Conservation (phyloP, 2,113 vertebrate genomes). For the Elephas maximus region DNA sequence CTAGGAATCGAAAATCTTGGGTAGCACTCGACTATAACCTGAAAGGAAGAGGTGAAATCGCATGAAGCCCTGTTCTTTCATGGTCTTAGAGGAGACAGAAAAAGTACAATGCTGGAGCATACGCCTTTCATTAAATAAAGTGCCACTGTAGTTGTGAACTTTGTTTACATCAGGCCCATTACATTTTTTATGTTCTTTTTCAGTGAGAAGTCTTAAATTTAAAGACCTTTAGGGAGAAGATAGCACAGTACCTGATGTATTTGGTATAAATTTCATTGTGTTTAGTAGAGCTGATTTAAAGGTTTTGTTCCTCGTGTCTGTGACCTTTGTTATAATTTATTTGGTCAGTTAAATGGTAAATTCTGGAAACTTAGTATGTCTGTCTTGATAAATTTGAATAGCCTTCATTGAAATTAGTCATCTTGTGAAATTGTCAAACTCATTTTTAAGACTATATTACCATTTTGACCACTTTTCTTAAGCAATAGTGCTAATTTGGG, state of each 20-base stretch:
- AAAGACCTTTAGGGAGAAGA: not conserved
- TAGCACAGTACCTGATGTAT: not conserved
- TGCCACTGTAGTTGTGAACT: not conserved
- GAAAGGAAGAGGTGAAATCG: constrained; percentile 50
- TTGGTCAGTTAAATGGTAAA: constrained; percentile 43
- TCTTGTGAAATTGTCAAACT: not conserved
- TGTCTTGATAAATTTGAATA: constrained; percentile 33
- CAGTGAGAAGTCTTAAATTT: constrained; percentile 11
- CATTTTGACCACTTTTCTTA: not conserved
- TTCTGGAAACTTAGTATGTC: not conserved
- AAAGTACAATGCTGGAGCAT: not conserved
- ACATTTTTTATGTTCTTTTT: constrained; percentile 17
- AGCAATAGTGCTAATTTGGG: not conserved
- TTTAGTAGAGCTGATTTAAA: constrained; percentile 1
- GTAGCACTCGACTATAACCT: constrained; percentile 98
- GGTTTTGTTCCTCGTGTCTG: not conserved
- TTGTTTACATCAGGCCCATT: not conserved
- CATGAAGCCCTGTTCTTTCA: not conserved
- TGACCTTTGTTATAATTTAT: constrained; percentile 27
- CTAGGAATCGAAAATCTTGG: constrained; percentile 86
- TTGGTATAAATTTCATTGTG: not conserved
- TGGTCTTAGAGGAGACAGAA: not conserved
- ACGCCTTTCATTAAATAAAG: not conserved
- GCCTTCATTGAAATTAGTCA: not conserved
- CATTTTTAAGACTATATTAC: constrained; percentile 13